These are phyloP conservation scores for Argynnis bischoffii DNA, from an alignment of 2,888 invertebrate genomes.

Conservation along the genomic window DNA sequence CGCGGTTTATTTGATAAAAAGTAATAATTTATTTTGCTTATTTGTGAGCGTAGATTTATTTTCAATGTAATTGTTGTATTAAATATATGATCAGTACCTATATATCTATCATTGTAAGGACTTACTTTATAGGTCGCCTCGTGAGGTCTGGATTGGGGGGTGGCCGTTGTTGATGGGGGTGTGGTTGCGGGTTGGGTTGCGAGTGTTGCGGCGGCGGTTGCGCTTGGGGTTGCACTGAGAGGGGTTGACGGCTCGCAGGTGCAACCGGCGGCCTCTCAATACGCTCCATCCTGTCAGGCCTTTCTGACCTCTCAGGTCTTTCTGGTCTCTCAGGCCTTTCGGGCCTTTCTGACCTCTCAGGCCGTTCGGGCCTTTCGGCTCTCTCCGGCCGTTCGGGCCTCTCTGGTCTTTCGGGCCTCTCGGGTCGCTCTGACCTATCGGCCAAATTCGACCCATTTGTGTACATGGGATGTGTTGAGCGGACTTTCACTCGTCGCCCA, in stretches of 20 bases:
- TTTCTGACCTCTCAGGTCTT: conserved; percentile 49
- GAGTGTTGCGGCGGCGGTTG: conserved; percentile 24
- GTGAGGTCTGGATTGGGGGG: conserved; percentile 86
- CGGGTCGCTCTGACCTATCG: conserved; percentile 57
- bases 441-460: conserved; percentile 57
- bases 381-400: conserved; percentile 52
- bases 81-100: background rate
- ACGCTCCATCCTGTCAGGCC: conserved; percentile 45
- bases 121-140: conserved; percentile 88
- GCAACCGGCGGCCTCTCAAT: conserved; percentile 47
- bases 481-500: conserved; percentile 93
- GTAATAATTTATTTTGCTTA: too few species aligned
- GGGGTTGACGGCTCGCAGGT: conserved; percentile 46
- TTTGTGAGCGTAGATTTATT: too few species aligned
- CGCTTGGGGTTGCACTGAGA: conserved; percentile 15
- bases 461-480: conserved; percentile 66
- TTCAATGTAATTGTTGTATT: too few species aligned
- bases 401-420: conserved; percentile 51
- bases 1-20: too few species aligned
- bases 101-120: conserved; percentile 38
- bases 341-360: conserved; percentile 49
- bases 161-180: conserved; percentile 72
- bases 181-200: conserved; percentile 57
- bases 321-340: conserved; percentile 57
- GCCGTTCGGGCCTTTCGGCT: conserved; percentile 46